Conservation (phyloP, 2,113 vertebrate genomes). For the Actinemys pallida region DNA sequence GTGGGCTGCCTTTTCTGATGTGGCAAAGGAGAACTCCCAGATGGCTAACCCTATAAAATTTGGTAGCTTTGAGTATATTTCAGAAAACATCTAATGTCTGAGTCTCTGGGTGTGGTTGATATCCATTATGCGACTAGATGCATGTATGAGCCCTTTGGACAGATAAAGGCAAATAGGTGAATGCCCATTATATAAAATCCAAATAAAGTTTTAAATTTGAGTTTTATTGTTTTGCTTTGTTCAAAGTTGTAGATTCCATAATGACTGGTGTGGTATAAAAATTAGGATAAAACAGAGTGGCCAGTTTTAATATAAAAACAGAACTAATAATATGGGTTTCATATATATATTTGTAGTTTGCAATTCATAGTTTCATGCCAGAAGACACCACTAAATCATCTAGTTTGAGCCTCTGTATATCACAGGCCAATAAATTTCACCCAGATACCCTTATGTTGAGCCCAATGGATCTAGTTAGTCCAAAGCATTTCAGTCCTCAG, state of each 20-base stretch:
- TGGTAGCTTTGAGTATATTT: constrained; percentile 12
- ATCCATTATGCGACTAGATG: neutral
- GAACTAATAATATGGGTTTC: neutral
- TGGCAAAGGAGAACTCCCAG: neutral
- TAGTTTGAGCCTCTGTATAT: neutral
- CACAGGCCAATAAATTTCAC: neutral
- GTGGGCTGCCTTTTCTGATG: neutral
- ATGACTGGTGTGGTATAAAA: neutral
- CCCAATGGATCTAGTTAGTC: neutral
- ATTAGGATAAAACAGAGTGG: neutral
- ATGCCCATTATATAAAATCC: constrained; percentile 12
- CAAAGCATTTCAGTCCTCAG: neutral
- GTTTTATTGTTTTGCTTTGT: constrained; percentile 4
- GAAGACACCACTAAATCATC: neutral
- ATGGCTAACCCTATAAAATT: neutral
- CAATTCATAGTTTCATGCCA: neutral
- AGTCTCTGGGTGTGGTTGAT: neutral
- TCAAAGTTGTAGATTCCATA: neutral
- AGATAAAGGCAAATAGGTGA: neutral
- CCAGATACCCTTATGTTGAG: neutral
- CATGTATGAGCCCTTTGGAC: neutral
- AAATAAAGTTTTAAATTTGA: neutral
- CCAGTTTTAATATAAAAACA: neutral
- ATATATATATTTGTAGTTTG: neutral
- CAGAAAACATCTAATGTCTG: neutral